These are phyloP conservation scores for Machimus atricapillus DNA, from an alignment of 2,888 invertebrate species.

Conservation along the genomic window DNA sequence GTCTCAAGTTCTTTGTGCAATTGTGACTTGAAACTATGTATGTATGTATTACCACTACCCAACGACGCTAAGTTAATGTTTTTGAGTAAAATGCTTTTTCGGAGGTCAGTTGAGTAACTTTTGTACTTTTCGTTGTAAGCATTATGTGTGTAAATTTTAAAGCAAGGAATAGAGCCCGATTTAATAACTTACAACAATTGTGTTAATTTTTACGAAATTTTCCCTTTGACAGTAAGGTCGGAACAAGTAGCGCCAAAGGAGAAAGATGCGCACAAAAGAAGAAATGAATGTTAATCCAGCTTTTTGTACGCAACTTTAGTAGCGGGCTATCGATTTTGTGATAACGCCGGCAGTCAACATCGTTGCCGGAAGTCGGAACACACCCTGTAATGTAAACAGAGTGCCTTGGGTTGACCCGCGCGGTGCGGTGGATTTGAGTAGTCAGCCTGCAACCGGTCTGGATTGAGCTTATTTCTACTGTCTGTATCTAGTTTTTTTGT, in stretches of 20 bases:
- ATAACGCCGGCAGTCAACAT: not conserved
- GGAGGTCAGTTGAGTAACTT: too few species aligned
- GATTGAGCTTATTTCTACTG: not conserved
- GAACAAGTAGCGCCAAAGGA: not conserved
- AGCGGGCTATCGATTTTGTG: conserved; percentile 17
- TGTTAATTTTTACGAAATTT: not conserved
- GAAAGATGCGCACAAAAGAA: not conserved
- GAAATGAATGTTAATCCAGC: not conserved
- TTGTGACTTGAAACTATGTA: too few species aligned
- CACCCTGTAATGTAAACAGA: conserved; percentile 33
- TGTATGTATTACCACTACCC: too few species aligned
- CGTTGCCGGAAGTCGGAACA: not conserved
- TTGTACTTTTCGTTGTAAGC: too few species aligned
- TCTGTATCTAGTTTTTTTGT: not conserved
- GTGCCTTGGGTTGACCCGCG: not conserved
- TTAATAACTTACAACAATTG: not conserved
- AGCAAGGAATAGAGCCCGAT: not conserved
- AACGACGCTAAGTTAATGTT: too few species aligned
- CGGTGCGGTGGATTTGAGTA: not conserved
- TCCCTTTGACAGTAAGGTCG: not conserved
- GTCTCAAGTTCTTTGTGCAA: too few species aligned
- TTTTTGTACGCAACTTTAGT: not conserved
- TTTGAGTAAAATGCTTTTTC: too few species aligned
- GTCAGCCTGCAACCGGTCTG: conserved; percentile 4
- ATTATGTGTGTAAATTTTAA: not conserved